These are phyloP conservation scores for Pseudotriccus pelzelni DNA, from an alignment of 2,797 vertebrate genomes.

Conservation along the genomic window DNA sequence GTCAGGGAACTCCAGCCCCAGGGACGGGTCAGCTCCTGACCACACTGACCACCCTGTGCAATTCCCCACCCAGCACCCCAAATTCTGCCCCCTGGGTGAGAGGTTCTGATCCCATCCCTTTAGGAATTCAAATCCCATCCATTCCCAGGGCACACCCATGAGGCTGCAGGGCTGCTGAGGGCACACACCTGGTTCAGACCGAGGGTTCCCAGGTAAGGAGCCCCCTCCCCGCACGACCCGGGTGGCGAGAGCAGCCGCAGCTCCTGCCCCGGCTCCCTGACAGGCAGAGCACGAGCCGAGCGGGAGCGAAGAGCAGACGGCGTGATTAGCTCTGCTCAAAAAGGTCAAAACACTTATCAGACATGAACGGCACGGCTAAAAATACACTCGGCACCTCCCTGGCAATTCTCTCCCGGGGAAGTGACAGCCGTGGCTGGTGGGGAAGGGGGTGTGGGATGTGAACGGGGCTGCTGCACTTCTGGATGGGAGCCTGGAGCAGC, in stretches of 20 bases:
- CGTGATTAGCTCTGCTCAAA: slow-evolving; percentile 54
- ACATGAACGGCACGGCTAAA: slow-evolving; percentile 44
- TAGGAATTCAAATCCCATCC: accelerated
- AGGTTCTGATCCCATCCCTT: background rate
- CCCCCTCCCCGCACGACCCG: accelerated
- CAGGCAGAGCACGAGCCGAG: slow-evolving; percentile 35
- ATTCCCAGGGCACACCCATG: accelerated
- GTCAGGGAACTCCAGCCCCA: background rate
- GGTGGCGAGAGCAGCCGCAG: background rate
- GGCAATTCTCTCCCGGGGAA: slow-evolving; percentile 36
- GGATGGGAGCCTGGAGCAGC: background rate
- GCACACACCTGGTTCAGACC: background rate
- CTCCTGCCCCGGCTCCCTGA: background rate
- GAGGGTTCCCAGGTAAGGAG: background rate
- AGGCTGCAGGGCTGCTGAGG: background rate
- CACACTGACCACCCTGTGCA: too few relatives aligned
- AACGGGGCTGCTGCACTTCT: background rate
- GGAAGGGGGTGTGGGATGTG: background rate
- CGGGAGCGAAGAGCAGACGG: slow-evolving; percentile 22
- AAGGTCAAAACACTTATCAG: slow-evolving; percentile 69
- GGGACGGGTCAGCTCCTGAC: background rate
- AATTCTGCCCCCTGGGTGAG: accelerated
- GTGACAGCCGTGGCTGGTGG: slow-evolving; percentile 3
- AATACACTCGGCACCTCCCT: slow-evolving; percentile 62
- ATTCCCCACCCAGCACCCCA: background rate